These are phyloP conservation scores for Micromussa lordhowensis DNA, from an alignment of 92 coral and sea anemone species.

Conservation along the genomic window DNA sequence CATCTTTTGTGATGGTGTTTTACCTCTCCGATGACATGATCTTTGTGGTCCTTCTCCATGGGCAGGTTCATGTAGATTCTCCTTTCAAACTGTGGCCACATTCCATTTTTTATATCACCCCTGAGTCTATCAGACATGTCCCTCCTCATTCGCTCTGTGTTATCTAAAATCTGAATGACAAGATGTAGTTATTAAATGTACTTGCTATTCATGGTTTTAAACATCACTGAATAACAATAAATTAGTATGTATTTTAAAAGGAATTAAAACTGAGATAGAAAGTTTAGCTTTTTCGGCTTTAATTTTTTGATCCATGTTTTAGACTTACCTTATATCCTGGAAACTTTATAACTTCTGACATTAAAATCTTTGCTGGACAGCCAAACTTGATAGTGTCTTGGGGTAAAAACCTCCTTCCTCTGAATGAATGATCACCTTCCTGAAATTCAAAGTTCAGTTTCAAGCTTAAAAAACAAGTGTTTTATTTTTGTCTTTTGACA, in stretches of 20 bases:
- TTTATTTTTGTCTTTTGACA: no score
- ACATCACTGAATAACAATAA: no score
- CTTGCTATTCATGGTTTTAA: background rate
- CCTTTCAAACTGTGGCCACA: conserved; percentile 54
- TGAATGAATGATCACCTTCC: conserved; percentile 63
- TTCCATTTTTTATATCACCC: conserved; percentile 37
- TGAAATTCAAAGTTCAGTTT: conserved; percentile 30
- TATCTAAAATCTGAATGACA: conserved; percentile 48
- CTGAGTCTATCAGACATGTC: conserved; percentile 65
- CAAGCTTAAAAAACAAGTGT: no score
- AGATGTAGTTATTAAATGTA: background rate
- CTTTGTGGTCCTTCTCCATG: conserved; percentile 64
- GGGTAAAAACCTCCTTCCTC: conserved; percentile 47
- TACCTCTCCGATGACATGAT: conserved; percentile 72
- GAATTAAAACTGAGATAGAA: no score
- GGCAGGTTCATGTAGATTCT: conserved; percentile 59
- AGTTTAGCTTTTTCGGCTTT: no score
- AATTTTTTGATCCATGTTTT: no score
- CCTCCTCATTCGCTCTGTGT: conserved; percentile 54
- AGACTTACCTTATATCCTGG: conserved; percentile 41
- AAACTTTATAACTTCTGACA: conserved; percentile 58
- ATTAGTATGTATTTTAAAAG: no score
- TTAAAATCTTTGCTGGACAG: conserved; percentile 55
- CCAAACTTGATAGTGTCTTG: conserved; percentile 72
- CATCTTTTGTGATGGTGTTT: no score